Conservation (phyloP, 2,888 invertebrate species). For the Caenorhabditis angaria region DNA sequence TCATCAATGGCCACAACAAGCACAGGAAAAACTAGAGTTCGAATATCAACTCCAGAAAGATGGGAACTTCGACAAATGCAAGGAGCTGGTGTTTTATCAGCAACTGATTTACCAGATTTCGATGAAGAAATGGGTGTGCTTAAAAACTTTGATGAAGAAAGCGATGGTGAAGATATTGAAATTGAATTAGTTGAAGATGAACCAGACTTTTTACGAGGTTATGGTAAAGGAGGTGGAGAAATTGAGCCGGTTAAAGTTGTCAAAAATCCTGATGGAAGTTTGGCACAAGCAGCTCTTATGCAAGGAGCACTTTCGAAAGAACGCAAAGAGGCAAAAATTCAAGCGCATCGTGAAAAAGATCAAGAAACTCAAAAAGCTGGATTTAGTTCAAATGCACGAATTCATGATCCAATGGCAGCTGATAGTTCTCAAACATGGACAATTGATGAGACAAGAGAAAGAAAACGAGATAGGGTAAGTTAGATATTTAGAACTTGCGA, state of each 20-base stretch:
- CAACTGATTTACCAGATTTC: constrained; percentile 93
- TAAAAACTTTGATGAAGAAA: constrained; percentile 71
- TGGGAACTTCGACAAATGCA: constrained; percentile 98
- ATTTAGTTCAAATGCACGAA: constrained; percentile 40
- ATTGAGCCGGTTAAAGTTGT: constrained; percentile 72
- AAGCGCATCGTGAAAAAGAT: constrained; percentile 78
- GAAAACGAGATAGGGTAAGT: constrained; percentile 24
- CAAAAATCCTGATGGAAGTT: constrained; percentile 93
- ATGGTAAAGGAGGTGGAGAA: constrained; percentile 74
- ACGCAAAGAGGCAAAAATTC: constrained; percentile 89
- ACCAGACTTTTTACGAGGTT: constrained; percentile 85
- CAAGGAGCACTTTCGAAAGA: constrained; percentile 97
- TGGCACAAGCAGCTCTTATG: constrained; percentile 99
- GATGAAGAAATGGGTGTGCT: constrained; percentile 93
- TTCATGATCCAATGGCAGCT: constrained; percentile 65
- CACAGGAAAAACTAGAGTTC: constrained; percentile 73
- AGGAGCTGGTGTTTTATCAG: constrained; percentile 80
- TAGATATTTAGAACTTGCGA: background rate
- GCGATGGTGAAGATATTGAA: constrained; percentile 91
- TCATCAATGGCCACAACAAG: constrained; percentile 14
- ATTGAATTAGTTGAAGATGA: constrained; percentile 99
- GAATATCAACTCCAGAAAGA: constrained; percentile 91
- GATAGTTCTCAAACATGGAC: constrained; percentile 34
- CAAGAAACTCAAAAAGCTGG: constrained; percentile 43
- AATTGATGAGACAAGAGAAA: constrained; percentile 57